A percentile compares a stretch with the other conserved stretches of the same genome.
Evolutionary conservation across 2,888 invertebrate species (phyloP).

Genomic region (Gastracanthus pulcherrimus): DNA sequence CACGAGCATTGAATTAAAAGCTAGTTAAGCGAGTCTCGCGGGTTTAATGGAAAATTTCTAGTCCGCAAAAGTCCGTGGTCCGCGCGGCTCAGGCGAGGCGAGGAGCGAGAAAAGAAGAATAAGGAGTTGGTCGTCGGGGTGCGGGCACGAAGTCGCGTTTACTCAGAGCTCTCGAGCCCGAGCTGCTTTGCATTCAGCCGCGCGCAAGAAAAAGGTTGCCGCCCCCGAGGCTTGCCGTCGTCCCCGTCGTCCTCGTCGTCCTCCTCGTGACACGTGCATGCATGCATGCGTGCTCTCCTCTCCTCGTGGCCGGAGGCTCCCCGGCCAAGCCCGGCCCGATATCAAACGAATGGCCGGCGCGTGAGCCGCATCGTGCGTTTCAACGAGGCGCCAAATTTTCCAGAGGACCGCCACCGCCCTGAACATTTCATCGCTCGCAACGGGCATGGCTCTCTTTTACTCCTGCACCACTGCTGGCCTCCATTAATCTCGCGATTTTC

Average conservation of each 20-base stretch:
- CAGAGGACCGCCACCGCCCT: neutral
- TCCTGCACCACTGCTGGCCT: neutral
- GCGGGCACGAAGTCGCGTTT: slow-evolving; percentile 61
- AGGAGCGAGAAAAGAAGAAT: slow-evolving; percentile 19
- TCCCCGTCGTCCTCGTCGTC: neutral
- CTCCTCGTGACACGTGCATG: slow-evolving; percentile 13
- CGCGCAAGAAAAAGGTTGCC: slow-evolving; percentile 59
- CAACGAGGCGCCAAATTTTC: neutral
- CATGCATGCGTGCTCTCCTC: neutral
- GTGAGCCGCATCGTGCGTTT: slow-evolving; percentile 23
- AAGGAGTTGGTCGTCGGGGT: neutral
- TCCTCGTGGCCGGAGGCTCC: too few relatives aligned
- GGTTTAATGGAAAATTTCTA: slow-evolving; percentile 1
- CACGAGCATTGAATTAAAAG: slow-evolving; percentile 28
- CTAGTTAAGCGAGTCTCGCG: slow-evolving; percentile 3
- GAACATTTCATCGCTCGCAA: slow-evolving; percentile 24
- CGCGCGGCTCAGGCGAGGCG: neutral
- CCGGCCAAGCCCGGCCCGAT: slow-evolving; percentile 11
- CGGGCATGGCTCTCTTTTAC: neutral
- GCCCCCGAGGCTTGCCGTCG: slow-evolving; percentile 30
- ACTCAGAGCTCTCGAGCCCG: slow-evolving; percentile 50
- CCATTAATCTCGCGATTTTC: slow-evolving; percentile 36
- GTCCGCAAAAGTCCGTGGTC: neutral
- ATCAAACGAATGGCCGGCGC: slow-evolving; percentile 56
- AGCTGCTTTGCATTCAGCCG: slow-evolving; percentile 61